phyloP scores from a whole-genome alignment of 2,888 invertebrate genomes.

The Lordiphosa fenestrarum region DNA sequence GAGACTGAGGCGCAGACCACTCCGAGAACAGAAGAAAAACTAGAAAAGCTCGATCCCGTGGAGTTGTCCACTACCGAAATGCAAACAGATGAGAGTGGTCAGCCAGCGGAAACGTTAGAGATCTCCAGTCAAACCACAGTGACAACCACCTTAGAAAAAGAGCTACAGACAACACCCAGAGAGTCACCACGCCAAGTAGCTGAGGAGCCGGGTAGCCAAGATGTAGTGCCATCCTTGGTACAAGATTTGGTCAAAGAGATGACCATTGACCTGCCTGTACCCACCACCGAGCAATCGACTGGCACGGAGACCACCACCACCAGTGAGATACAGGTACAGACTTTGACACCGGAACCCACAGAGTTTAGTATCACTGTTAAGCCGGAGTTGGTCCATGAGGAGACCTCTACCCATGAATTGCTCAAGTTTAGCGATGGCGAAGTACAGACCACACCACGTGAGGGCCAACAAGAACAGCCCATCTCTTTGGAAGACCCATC shows the following conservation, averaged over 20 bases:
- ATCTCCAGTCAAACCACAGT: constrained; percentile 74
- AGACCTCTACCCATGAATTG: constrained; percentile 53
- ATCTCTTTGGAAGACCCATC: constrained; percentile 64
- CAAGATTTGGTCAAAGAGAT: constrained; percentile 79
- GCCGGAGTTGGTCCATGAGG: constrained; percentile 50
- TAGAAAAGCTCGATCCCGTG: constrained; percentile 53
- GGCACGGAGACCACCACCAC: constrained; percentile 69
- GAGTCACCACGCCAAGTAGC: constrained; percentile 48
- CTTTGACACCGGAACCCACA: constrained; percentile 57
- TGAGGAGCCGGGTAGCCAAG: constrained; percentile 54
- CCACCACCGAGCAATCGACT: constrained; percentile 63
- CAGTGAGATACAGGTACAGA: constrained; percentile 64
- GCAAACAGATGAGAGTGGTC: constrained; percentile 56
- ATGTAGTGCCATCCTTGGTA: constrained; percentile 78
- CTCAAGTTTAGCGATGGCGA: constrained; percentile 58
- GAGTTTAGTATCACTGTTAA: constrained; percentile 23
- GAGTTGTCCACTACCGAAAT: constrained; percentile 48
- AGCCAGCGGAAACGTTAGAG: constrained; percentile 64
- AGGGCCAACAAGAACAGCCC: constrained; percentile 38
- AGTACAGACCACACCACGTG: constrained; percentile 76
- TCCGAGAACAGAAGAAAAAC: constrained; percentile 41
- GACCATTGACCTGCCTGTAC: constrained; percentile 65
- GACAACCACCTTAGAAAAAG: constrained; percentile 72
- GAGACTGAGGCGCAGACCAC: constrained; percentile 79
- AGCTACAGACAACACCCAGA: constrained; percentile 78